Evolutionary conservation across 2,113 vertebrate species (phyloP).

Genomic region (Oreotragus oreotragus): DNA sequence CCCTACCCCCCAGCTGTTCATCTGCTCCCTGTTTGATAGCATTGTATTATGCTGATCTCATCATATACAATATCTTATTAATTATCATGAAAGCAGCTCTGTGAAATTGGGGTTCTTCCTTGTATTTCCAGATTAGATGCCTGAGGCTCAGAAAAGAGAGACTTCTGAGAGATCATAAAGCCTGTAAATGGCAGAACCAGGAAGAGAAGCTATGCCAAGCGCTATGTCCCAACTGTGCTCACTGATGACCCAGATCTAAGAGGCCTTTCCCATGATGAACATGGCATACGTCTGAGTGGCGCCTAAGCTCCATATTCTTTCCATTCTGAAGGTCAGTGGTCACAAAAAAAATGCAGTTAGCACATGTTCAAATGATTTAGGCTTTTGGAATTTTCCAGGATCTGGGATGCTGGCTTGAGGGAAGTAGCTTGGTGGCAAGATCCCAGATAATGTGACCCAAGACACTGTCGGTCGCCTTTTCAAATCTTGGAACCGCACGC

Average conservation of each 20-base stretch:
- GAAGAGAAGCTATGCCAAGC: not conserved
- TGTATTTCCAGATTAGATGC: not conserved
- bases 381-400: constrained; percentile 51
- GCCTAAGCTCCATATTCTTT: not conserved
- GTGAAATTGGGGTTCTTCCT: not conserved
- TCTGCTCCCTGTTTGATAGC: not conserved
- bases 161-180: not conserved
- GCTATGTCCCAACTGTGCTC: not conserved
- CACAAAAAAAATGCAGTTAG: constrained; percentile 4
- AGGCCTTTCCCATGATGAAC: not conserved
- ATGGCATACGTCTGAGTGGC: not conserved
- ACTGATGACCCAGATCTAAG: not conserved
- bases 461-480: not conserved
- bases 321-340: constrained; percentile 31
- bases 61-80: not conserved
- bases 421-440: not conserved
- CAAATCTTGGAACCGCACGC: not conserved
- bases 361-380: constrained; percentile 13
- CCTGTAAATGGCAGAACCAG: not conserved
- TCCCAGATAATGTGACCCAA: not conserved
- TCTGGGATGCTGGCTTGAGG: not conserved
- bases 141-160: not conserved
- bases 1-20: not conserved
- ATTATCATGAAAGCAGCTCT: not conserved
- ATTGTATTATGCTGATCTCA: not conserved